Conservation (phyloP, 2,888 invertebrate genomes). For the Octodonta nipae region DNA sequence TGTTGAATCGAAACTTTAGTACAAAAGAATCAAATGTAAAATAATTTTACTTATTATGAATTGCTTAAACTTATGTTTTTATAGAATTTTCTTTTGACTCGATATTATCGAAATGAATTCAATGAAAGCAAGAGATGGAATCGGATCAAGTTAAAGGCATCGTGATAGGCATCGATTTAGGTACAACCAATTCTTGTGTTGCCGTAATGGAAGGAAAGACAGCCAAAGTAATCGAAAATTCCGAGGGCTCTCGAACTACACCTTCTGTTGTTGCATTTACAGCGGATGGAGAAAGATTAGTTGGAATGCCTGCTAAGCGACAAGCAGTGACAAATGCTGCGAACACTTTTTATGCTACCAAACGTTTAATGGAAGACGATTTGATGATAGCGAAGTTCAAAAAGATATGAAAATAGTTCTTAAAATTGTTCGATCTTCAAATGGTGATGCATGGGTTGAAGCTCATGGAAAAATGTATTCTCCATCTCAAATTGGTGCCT, state of each 20-base stretch:
- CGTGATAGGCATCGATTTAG: constrained; percentile 96
- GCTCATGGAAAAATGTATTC: constrained; percentile 93
- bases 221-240: constrained; percentile 90
- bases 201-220: constrained; percentile 98
- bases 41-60: too few species aligned
- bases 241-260: constrained; percentile 89
- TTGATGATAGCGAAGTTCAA: background rate
- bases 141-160: constrained; percentile 83
- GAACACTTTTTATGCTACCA: constrained; percentile 81
- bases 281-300: constrained; percentile 83
- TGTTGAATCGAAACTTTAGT: too few species aligned
- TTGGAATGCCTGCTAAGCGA: constrained; percentile 93
- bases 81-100: too few species aligned
- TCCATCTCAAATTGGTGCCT: constrained; percentile 94
- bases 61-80: too few species aligned
- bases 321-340: constrained; percentile 94
- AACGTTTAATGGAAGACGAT: background rate
- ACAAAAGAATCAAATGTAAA: too few species aligned
- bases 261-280: constrained; percentile 88
- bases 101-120: too few species aligned
- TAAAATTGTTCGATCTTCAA: constrained; percentile 87
- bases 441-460: constrained; percentile 98
- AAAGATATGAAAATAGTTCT: constrained; percentile 60
- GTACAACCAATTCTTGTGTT: constrained; percentile 97
- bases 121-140: too few species aligned